These are phyloP conservation scores for Phocides pigmalion DNA, from an alignment of 1,140 invertebrate species.

Conservation along the genomic window DNA sequence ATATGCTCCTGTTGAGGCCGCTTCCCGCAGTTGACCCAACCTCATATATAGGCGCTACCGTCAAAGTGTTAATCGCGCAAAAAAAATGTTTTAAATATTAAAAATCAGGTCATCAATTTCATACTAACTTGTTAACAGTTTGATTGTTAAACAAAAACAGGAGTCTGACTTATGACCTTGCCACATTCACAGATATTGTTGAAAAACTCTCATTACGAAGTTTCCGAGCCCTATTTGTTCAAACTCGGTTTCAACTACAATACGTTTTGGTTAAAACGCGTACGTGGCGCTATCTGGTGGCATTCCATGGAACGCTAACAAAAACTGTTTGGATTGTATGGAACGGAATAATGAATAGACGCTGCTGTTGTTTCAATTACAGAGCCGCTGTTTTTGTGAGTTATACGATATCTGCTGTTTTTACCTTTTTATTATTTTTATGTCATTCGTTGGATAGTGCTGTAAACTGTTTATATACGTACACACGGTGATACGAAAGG, in stretches of 20 bases:
- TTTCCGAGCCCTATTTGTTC: slow-evolving; percentile 5
- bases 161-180: background rate
- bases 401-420: slow-evolving; percentile 1
- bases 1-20: no score
- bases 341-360: slow-evolving; percentile 12
- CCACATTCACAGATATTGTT: slow-evolving; percentile 11
- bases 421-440: background rate
- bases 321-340: background rate
- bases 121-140: background rate
- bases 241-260: slow-evolving; percentile 21
- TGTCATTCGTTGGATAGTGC: background rate
- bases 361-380: slow-evolving; percentile 15
- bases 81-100: slow-evolving; percentile 1
- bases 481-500: no score
- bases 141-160: slow-evolving; percentile 14
- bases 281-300: slow-evolving; percentile 13
- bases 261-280: slow-evolving; percentile 7
- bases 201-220: slow-evolving; percentile 25
- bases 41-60: no score
- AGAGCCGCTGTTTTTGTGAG: background rate
- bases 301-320: background rate
- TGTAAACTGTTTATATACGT: background rate
- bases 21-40: no score
- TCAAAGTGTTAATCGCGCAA: no score
- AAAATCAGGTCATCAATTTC: background rate